A percentile compares a stretch with the other conserved stretches of the same genome.
phyloP scores from a whole-genome alignment of 2,113 vertebrate genomes.

The Nothoprocta perdicaria region DNA sequence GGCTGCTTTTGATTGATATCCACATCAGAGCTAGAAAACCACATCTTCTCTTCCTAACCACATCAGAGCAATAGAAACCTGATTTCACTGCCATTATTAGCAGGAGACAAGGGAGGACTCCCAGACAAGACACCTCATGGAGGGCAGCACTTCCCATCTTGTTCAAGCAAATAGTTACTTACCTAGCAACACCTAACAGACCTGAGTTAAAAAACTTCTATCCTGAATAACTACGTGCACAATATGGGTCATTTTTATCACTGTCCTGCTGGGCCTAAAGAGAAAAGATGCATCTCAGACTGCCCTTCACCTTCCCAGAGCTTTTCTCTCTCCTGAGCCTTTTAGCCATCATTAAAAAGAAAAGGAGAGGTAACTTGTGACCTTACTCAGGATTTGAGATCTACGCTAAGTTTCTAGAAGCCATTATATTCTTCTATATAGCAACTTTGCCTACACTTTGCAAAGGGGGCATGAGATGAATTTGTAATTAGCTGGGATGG shows the following conservation, averaged over 20 bases:
- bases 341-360: conserved; percentile 1
- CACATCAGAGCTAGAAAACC: neutral
- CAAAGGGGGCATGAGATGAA: conserved; percentile 26
- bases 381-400: neutral
- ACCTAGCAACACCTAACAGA: neutral
- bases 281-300: neutral
- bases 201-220: neutral
- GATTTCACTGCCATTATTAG: neutral
- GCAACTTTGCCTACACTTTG: conserved; percentile 25
- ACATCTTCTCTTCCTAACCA: neutral
- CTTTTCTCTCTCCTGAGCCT: neutral
- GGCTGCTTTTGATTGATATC: neutral
- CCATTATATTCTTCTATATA: conserved; percentile 13
- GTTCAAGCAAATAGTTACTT: conserved; percentile 12
- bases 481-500: conserved; percentile 21
- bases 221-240: neutral
- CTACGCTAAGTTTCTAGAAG: conserved; percentile 11
- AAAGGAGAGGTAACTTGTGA: neutral
- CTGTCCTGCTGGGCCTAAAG: neutral
- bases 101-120: neutral
- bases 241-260: neutral
- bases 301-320: neutral
- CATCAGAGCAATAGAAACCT: neutral
- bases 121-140: neutral
- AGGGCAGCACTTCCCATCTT: conserved; percentile 4